Percentiles rank a stretch among this genome's conserved stretches.
Conservation (phyloP, 2,113 vertebrate species). For the Microcebus ravelobensis region DNA sequence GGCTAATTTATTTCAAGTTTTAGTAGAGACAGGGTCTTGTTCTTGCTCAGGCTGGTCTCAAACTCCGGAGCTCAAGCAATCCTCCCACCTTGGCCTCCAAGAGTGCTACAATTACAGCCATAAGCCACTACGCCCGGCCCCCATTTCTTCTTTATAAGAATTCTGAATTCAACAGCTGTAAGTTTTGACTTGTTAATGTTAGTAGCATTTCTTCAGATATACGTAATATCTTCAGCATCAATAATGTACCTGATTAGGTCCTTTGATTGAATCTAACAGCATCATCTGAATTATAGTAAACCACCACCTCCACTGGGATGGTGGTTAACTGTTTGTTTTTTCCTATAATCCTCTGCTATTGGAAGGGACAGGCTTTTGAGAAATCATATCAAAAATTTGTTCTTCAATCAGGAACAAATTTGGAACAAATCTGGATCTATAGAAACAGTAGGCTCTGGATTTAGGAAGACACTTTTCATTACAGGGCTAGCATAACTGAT, state of each 20-base stretch:
- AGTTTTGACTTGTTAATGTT: not conserved
- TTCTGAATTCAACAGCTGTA: not conserved
- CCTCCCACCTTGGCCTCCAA: too few relatives aligned
- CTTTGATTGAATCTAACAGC: not conserved
- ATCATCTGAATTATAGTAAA: not conserved
- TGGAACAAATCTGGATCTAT: not conserved
- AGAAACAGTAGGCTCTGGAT: not conserved
- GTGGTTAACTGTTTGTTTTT: not conserved
- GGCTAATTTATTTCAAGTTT: too few relatives aligned
- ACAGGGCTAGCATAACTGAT: not conserved
- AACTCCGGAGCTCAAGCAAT: too few relatives aligned
- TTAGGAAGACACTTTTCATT: not conserved
- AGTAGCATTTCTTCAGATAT: not conserved
- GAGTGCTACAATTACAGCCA: too few relatives aligned
- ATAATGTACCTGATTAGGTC: not conserved
- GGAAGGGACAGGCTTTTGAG: not conserved
- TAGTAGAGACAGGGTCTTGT: too few relatives aligned
- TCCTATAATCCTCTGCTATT: not conserved
- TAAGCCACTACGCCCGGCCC: too few relatives aligned
- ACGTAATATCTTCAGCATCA: not conserved
- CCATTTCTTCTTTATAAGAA: not conserved
- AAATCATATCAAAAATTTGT: not conserved
- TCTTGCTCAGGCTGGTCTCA: too few relatives aligned
- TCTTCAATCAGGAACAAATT: not conserved
- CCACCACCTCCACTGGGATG: not conserved